Evolutionary conservation across 2,113 vertebrate species (phyloP), one percentile per base, ranked within the genome.

Genomic region (Peromyscus californicus): DNA sequence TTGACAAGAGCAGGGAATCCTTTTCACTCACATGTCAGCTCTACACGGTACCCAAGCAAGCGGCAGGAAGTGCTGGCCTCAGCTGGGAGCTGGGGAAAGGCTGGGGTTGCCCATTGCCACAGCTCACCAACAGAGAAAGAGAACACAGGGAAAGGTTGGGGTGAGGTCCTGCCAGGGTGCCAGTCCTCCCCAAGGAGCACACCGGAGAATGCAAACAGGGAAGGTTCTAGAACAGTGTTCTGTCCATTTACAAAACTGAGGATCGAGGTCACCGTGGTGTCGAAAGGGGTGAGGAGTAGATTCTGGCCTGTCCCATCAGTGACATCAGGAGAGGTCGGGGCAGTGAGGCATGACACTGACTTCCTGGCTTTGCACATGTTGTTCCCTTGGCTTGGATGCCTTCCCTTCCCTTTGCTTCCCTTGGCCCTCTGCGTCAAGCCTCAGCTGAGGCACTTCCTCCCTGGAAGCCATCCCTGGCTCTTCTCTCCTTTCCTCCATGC

Each of bases 61-160:
- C 78, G 87, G 91, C 59, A 72, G 78, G 39, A 93, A 87, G 26
- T 65, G 9, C 48, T 96, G 90, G n/a, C 51, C 72, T 93, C 65
- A 51, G 65, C 74, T 75, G 80, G 92, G 4, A 45, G 36, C 36
- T 48, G 24, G 16, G 24, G 31, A 10, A 48, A 29, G 72, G 31
- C 22, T 1, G 0, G 12, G 65, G 17, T 33, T 91, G 48, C 76
- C 85, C 72, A 15, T 19, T 31, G 33, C 3, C 19, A 67, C 21
- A 5, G 72, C 45, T 54, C 51, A 72, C 8, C 17, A 36, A 54
- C 39, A 45, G 36, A 26, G n/a, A 3, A 59, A 59, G 65, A 80
- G 29, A 42, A 48, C 54, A 12, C 24, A 69, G 51, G 86, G 31
- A 89, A 54, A 61, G 22, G 29, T 0, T 0, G 21, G 39, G 42